Percentiles rank a stretch among this genome's conserved stretches.
Conservation (phyloP, 2,113 vertebrate species). For the Thinocorus orbignyianus region DNA sequence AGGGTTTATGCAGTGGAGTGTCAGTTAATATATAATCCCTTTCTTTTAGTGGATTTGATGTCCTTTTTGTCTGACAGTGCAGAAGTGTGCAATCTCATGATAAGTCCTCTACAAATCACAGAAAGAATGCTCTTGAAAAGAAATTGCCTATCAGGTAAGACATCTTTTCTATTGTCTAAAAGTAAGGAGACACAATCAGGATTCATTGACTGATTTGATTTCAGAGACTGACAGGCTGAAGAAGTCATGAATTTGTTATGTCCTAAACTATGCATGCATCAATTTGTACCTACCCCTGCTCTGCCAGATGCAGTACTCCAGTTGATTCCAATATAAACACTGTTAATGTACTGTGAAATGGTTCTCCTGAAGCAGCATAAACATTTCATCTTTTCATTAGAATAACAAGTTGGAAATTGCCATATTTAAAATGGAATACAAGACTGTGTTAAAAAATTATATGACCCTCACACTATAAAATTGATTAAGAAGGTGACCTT, state of each 20-base stretch:
- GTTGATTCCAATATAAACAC: slow-evolving; percentile 41
- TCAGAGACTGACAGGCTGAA: background rate
- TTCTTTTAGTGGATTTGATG: background rate
- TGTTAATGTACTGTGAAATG: slow-evolving; percentile 60
- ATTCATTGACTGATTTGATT: background rate
- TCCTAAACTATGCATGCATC: background rate
- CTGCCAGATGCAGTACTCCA: background rate
- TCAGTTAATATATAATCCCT: background rate
- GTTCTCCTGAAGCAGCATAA: slow-evolving; percentile 45
- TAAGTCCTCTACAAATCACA: background rate
- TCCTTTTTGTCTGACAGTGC: background rate
- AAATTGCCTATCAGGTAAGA: background rate
- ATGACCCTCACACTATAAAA: background rate
- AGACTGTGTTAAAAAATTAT: background rate
- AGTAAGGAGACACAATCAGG: background rate
- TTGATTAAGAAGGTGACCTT: background rate
- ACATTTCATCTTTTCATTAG: slow-evolving; percentile 46
- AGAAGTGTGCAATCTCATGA: background rate
- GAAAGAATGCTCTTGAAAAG: background rate
- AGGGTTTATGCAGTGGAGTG: background rate
- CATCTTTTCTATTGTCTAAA: background rate
- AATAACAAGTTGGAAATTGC: background rate
- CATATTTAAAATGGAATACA: background rate
- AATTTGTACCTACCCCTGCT: background rate
- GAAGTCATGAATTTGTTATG: background rate